phyloP scores from a whole-genome alignment of 2,113 vertebrate genomes.

The Hippopotamus amphibius region DNA sequence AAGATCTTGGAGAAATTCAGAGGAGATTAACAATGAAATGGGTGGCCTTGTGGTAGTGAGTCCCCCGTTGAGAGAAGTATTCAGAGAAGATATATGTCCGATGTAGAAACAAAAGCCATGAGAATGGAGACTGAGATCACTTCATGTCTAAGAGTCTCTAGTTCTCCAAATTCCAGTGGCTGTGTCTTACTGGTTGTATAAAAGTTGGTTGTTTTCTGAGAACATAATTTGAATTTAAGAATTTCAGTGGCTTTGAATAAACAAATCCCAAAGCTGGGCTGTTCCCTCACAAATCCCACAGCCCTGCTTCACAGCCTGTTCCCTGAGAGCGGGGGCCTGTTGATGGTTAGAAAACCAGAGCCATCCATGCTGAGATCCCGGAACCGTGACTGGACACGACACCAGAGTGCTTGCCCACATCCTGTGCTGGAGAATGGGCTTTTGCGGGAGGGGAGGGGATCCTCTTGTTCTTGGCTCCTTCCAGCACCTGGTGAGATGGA shows the following conservation, averaged over 20 bases:
- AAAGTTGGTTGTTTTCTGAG: slow-evolving; percentile 29
- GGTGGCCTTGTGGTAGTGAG: neutral
- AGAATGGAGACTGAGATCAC: neutral
- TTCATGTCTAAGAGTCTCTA: neutral
- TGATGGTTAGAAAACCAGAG: neutral
- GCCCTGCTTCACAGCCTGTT: neutral
- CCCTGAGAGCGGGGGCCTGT: neutral
- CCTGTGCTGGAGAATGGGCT: neutral
- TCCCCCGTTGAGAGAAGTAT: neutral
- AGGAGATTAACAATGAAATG: neutral
- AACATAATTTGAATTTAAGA: slow-evolving; percentile 40
- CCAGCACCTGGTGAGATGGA: neutral
- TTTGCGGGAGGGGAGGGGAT: neutral
- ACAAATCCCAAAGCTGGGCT: neutral
- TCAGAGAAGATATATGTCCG: neutral
- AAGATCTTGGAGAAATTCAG: neutral
- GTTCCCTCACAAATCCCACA: neutral
- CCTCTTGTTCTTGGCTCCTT: neutral
- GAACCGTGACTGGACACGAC: neutral
- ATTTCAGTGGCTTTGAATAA: neutral
- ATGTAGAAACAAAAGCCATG: neutral
- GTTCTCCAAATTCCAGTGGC: neutral
- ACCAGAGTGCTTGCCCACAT: neutral
- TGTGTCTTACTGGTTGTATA: neutral
- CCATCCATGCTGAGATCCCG: neutral